Evolutionary conservation across 2,113 vertebrate genomes (phyloP), one percentile per base, ranked within the genome.

Genomic region (Chrysochloris asiatica): DNA sequence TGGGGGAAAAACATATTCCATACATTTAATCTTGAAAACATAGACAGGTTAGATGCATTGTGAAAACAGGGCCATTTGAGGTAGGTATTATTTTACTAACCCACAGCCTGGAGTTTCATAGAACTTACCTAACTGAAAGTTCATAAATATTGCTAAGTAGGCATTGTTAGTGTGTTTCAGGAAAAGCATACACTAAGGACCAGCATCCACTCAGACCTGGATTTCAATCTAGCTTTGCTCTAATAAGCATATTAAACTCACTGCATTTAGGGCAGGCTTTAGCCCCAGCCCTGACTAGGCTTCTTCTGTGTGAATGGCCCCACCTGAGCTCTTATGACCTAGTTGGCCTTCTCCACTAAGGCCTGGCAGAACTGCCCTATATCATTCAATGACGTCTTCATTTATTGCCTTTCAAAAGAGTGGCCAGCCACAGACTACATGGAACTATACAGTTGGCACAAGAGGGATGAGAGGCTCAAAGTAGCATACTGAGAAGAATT

Each of bases 1-100:
- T 36, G n/a, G 19, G 79, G 67, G 93, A 88, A 90, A 93, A 36
- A 76, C n/a, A 73, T 80, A 81, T 30, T 69, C 61, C 73, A 83
- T 21, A 77, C 16, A n/a, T 36, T 52, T 79, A 36, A 43, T 86
- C 72, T 50, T 54, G 71, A 90, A 88, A 83, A 65, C 36, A 79
- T 28, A 50, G 8, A 50, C 48, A 76, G 8, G 36, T 36, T 24
- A 26, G 52, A 38, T 81, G 54, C 43, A 73, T 19, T 69, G 38
- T 67, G 67, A 69, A 87, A 86, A 80, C 45, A 78, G 22, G 69
- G 30, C 54, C 73, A 13, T 33, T n/a, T 71, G 63, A 45, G 69
- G 48, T 13, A 69, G 59, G 30, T 41, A 4, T 84, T 79, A 33
- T 48, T 89, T 91, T 50, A 89, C 54, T 69, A 77, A 82, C 12